These are phyloP conservation scores for Typhlichthys eigenmanni DNA, from an alignment of 2,797 vertebrate genomes.

Conservation along the genomic window DNA sequence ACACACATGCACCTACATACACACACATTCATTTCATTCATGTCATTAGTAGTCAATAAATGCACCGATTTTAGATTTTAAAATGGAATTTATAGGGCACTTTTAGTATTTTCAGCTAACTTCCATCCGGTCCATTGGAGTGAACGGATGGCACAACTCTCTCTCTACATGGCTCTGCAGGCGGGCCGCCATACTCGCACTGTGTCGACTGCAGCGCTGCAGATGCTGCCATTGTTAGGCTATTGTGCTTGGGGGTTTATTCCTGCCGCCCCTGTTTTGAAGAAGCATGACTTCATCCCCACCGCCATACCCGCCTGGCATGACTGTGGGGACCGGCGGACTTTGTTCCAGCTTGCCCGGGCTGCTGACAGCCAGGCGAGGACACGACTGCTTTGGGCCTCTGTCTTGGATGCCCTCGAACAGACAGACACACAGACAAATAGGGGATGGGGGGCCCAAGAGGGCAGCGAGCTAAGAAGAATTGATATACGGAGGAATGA, in stretches of 20 bases:
- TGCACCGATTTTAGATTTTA: slow-evolving; percentile 2
- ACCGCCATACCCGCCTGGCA: slow-evolving; percentile 48
- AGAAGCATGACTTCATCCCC: slow-evolving; percentile 50
- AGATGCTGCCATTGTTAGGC: slow-evolving; percentile 56
- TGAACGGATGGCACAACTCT: too few species aligned
- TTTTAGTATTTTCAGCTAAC: too few species aligned
- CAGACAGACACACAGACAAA: slow-evolving; percentile 13
- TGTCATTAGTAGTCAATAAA: too few species aligned
- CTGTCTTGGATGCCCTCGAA: slow-evolving; percentile 12
- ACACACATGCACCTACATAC: too few species aligned
- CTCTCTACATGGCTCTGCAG: too few species aligned
- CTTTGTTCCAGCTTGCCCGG: slow-evolving; percentile 46
- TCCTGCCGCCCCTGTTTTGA: slow-evolving; percentile 25
- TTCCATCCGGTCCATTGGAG: too few species aligned
- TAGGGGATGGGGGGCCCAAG: slow-evolving; percentile 25
- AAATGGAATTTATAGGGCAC: too few species aligned
- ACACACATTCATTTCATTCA: too few species aligned
- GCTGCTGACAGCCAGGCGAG: slow-evolving; percentile 33
- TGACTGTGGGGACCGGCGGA: slow-evolving; percentile 42
- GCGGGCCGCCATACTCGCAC: too few species aligned
- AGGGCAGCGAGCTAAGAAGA: slow-evolving; percentile 32
- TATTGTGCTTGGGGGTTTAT: slow-evolving; percentile 30
- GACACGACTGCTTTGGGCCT: slow-evolving; percentile 18
- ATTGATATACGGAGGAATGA: slow-evolving; percentile 54
- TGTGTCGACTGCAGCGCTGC: slow-evolving; percentile 6